Conservation (phyloP, 2,113 vertebrate genomes). For the Nothoprocta pentlandii region DNA sequence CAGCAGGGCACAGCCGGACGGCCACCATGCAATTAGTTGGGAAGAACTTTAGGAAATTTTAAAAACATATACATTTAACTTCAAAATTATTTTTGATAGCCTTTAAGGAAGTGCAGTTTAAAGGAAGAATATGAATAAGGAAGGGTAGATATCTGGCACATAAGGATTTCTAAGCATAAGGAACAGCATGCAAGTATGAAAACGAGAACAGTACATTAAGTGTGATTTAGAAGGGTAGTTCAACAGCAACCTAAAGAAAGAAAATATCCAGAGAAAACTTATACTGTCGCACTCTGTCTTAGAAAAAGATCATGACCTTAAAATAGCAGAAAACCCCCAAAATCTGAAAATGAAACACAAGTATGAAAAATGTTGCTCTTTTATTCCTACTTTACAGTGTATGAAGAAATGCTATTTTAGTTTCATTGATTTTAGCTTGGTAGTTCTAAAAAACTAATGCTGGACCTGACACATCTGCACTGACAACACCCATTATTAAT, state of each 20-base stretch:
- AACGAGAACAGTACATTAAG: neutral
- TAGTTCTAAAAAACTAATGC: neutral
- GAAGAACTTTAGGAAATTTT: neutral
- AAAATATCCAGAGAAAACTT: neutral
- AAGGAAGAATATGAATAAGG: neutral
- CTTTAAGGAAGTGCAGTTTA: conserved; percentile 9
- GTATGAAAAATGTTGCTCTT: neutral
- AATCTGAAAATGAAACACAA: accelerated
- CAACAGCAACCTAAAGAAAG: neutral
- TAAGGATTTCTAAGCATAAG: conserved; percentile 9
- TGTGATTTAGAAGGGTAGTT: neutral
- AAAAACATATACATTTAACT: neutral
- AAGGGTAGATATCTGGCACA: conserved; percentile 22
- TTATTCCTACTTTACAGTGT: neutral
- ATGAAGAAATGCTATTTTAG: neutral
- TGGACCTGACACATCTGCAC: neutral
- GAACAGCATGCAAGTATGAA: conserved; percentile 11
- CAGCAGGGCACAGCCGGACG: neutral
- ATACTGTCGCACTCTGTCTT: neutral
- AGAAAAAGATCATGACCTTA: neutral
- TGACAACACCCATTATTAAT: neutral
- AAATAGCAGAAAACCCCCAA: neutral
- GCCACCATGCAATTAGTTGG: neutral
- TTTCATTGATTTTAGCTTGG: neutral
- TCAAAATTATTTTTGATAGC: neutral